A percentile compares a stretch with the other conserved stretches of the same genome.
phyloP scores from a whole-genome alignment of 2,113 vertebrate genomes.

The Sakesphorus luctuosus region DNA sequence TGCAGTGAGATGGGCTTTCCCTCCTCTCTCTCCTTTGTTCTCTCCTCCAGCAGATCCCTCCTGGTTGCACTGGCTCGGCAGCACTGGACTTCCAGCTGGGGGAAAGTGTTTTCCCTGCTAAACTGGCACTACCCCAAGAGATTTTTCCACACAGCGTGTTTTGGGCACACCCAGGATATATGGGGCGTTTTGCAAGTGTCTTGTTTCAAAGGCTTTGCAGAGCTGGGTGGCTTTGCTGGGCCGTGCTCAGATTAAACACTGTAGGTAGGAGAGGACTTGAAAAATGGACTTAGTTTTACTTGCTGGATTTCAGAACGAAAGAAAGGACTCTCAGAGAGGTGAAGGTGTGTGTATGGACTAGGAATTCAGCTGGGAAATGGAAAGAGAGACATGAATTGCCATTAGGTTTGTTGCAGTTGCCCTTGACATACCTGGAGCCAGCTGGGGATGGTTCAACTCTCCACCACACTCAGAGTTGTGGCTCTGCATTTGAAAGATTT shows the following conservation, averaged over 20 bases:
- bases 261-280: not conserved
- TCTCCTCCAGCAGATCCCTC: not conserved
- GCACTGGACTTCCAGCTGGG: slow-evolving; percentile 36
- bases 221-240: not conserved
- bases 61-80: not conserved
- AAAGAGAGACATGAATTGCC: not conserved
- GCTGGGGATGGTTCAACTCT: not conserved
- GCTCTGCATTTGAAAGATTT: not conserved
- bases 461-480: accelerated
- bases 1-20: not conserved
- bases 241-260: accelerated
- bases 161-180: slow-evolving; percentile 44
- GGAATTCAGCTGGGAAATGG: not conserved
- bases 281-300: not conserved
- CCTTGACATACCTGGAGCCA: not conserved
- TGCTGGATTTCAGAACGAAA: not conserved
- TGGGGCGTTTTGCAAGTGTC: slow-evolving; percentile 38
- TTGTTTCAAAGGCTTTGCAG: not conserved
- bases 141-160: slow-evolving; percentile 54
- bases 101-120: slow-evolving; percentile 55
- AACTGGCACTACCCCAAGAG: slow-evolving; percentile 33
- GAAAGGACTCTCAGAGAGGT: not conserved
- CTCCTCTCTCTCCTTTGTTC: not conserved
- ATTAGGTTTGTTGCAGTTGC: not conserved
- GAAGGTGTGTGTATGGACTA: not conserved